Base-by-base conservation (phyloP, 2,113 vertebrate genomes). In the Brienomyrus brachyistius region DNA sequence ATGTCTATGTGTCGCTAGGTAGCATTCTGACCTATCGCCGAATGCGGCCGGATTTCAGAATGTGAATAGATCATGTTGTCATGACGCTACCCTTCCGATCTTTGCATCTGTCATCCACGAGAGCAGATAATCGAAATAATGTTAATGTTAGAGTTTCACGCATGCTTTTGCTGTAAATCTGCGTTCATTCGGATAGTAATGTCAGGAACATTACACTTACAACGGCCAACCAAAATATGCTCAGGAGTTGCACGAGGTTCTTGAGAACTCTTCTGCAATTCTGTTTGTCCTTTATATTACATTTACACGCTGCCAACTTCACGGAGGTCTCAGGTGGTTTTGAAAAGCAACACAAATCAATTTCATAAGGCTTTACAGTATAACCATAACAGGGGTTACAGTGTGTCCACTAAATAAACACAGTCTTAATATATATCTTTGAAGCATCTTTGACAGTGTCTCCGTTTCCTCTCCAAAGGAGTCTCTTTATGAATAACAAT, bases 311-410 rank as follows among this genome's bases (percentile, higher is more conserved):
- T 70, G 43, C 35, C 70, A 50, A 74, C 91, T 77, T 5, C 80
- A 85, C 45, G 21, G 52, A 45, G 91, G 91, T 91, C 54, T 56
- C 31, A 31, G 86, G 23, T 35, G 51, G 27, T 51, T 45, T 62
- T 45, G 35, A 66, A 62, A 88, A 66, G 48, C 88, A 62, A 87
- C 15, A 89, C 88, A 89, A 90, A 91, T 89, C 88, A 62, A 89
- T 83, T 91, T 94, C 93, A 95, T 94, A 90, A 93, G 91, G 93
- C 93, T 93, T 89, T 84, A 31, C 31, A 31, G 31, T 31, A 43
- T 92, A 88, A 94, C 93, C 92, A 47, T 17, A 0, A 91, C 91
- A 91, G 90, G 83, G 52, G 86, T 89, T 91, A 88, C 91, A 85
- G 91, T 77, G 93, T 91, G 91, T 92, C 70, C 35, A 17, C 51